These are phyloP conservation scores for Chaenodraco wilsoni DNA, from an alignment of 2,797 vertebrate species.

Conservation along the genomic window DNA sequence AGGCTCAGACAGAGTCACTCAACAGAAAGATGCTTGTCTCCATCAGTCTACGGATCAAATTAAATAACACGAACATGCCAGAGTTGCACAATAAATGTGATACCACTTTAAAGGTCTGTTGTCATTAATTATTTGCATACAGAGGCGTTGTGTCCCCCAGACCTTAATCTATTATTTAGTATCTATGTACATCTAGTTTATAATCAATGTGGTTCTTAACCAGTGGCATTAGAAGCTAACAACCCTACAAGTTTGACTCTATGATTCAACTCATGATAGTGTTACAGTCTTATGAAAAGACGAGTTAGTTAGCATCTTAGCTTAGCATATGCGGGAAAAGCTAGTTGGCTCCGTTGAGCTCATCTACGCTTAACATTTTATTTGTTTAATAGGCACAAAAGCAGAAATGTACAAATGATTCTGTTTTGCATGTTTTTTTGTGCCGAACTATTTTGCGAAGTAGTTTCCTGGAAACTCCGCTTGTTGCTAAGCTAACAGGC, in stretches of 20 bases:
- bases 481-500: too few species aligned
- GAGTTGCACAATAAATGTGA: slow-evolving; percentile 29
- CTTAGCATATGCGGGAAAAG: too few species aligned
- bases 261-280: slow-evolving; percentile 16
- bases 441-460: too few species aligned
- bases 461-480: too few species aligned
- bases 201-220: slow-evolving; percentile 42
- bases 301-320: too few species aligned
- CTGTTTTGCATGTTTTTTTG: too few species aligned
- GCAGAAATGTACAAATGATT: too few species aligned
- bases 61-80: slow-evolving; percentile 24
- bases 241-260: slow-evolving; percentile 5
- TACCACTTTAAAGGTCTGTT: slow-evolving; percentile 33
- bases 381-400: too few species aligned
- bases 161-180: slow-evolving; percentile 13
- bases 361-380: too few species aligned
- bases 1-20: slow-evolving; percentile 22
- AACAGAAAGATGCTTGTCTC: slow-evolving; percentile 30
- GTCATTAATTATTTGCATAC: slow-evolving; percentile 55
- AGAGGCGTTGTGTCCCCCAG: slow-evolving; percentile 31
- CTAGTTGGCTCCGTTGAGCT: too few species aligned
- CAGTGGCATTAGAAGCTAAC: slow-evolving; percentile 13
- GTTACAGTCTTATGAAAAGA: neutral
- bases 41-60: slow-evolving; percentile 27
- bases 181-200: slow-evolving; percentile 23